Evolutionary conservation across 2,797 vertebrate genomes (phyloP).

Genomic region (Tiaroga cobitis): DNA sequence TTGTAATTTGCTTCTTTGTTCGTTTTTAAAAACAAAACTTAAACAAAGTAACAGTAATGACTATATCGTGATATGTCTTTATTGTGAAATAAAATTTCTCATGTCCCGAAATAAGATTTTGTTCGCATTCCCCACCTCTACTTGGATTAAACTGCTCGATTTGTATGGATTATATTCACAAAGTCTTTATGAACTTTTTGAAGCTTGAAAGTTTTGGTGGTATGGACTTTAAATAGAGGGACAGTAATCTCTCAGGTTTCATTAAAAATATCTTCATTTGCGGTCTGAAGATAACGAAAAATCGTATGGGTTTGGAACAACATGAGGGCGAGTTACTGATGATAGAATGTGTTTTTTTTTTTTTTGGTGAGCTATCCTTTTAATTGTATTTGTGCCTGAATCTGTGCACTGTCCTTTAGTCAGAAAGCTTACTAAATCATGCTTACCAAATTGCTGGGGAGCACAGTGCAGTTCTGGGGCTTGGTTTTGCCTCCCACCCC

Average conservation of each 20-base stretch:
- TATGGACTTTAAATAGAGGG: not conserved
- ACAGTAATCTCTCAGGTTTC: not conserved
- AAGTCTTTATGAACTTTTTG: not conserved
- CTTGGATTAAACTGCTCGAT: not conserved
- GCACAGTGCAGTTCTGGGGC: slow-evolving; percentile 9
- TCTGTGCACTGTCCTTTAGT: not conserved
- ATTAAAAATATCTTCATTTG: not conserved
- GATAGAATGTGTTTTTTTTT: not conserved
- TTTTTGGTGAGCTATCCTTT: not conserved
- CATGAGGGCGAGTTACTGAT: not conserved
- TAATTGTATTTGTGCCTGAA: slow-evolving; percentile 28
- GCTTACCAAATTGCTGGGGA: slow-evolving; percentile 26
- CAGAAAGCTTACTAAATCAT: slow-evolving; percentile 21
- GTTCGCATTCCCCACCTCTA: not conserved
- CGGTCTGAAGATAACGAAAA: not conserved
- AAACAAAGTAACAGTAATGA: not conserved
- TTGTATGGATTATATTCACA: not conserved
- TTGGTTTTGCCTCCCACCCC: slow-evolving; percentile 57
- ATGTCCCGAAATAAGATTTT: not conserved
- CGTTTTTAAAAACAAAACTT: not conserved
- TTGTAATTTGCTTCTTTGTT: not conserved
- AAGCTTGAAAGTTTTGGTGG: not conserved
- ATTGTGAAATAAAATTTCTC: not conserved
- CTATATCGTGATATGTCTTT: not conserved
- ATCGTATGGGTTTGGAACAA: not conserved